A percentile compares a stretch with the other conserved stretches of the same genome.
These are phyloP conservation scores for Grantiella picta DNA, from an alignment of 2,113 vertebrate genomes.

Conservation along the genomic window DNA sequence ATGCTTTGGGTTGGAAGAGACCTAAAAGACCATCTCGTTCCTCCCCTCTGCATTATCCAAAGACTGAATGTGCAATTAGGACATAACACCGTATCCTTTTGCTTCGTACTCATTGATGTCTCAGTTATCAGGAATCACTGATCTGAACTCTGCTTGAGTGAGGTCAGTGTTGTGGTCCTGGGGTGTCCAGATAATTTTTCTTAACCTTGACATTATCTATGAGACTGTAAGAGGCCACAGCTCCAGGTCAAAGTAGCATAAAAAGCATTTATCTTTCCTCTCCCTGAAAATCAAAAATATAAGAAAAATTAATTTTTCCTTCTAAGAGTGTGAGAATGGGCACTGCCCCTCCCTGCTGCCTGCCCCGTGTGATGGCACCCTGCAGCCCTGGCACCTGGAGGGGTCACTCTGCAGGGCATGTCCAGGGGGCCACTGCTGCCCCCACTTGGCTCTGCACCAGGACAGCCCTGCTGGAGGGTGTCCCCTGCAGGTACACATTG, in stretches of 20 bases:
- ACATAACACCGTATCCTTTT: not conserved
- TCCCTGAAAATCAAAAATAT: not conserved
- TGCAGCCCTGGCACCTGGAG: not conserved
- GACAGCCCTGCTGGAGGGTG: not conserved
- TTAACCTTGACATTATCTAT: not conserved
- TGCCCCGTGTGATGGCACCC: rapidly evolving
- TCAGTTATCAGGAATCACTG: not conserved
- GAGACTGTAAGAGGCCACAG: not conserved
- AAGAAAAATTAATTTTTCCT: not conserved
- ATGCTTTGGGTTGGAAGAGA: not conserved
- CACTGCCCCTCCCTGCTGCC: not conserved
- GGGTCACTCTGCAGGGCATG: not conserved
- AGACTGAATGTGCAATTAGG: not conserved
- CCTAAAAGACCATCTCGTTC: not conserved
- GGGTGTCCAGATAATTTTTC: not conserved
- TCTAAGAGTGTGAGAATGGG: not conserved
- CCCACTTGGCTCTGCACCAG: not conserved
- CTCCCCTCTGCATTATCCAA: not conserved
- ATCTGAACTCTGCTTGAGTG: not conserved
- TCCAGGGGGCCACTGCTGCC: not conserved
- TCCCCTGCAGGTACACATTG: not conserved
- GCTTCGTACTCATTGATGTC: not conserved
- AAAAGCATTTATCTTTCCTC: not conserved
- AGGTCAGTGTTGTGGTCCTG: not conserved
- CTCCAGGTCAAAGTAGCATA: not conserved